A percentile compares a stretch with the other conserved stretches of the same genome.
phyloP scores from a whole-genome alignment of 2,113 vertebrate genomes.

The Pomatorhinus ruficollis region DNA sequence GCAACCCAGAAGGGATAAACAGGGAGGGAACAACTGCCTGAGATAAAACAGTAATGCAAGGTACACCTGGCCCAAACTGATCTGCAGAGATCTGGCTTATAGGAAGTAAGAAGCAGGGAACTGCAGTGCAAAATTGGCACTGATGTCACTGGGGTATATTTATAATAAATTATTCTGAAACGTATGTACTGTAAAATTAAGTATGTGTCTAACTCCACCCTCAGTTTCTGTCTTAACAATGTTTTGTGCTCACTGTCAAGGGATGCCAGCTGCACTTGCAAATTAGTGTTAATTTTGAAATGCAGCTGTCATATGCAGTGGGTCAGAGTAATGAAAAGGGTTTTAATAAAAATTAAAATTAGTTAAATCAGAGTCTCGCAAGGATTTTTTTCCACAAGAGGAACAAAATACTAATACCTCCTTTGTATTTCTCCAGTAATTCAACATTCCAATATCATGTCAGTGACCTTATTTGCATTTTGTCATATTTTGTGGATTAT shows the following conservation, averaged over 20 bases:
- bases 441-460: slow-evolving; percentile 9
- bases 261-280: slow-evolving; percentile 32
- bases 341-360: slow-evolving; percentile 33
- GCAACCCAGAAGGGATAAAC: background rate
- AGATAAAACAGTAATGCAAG: background rate
- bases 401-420: slow-evolving; percentile 44
- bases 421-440: background rate
- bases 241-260: background rate
- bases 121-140: background rate
- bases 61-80: background rate
- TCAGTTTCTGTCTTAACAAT: background rate
- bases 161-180: background rate
- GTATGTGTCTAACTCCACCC: background rate
- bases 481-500: slow-evolving; percentile 46
- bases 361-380: background rate
- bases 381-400: slow-evolving; percentile 15
- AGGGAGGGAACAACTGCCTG: background rate
- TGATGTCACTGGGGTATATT: background rate
- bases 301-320: slow-evolving; percentile 36
- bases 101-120: background rate
- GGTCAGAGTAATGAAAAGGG: slow-evolving; percentile 6
- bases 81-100: background rate
- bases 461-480: slow-evolving; percentile 51
- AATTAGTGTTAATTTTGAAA: slow-evolving; percentile 31
- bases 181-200: background rate